Evolutionary conservation across 2,888 invertebrate species (phyloP).

Genomic region (Strigamia maritima): DNA sequence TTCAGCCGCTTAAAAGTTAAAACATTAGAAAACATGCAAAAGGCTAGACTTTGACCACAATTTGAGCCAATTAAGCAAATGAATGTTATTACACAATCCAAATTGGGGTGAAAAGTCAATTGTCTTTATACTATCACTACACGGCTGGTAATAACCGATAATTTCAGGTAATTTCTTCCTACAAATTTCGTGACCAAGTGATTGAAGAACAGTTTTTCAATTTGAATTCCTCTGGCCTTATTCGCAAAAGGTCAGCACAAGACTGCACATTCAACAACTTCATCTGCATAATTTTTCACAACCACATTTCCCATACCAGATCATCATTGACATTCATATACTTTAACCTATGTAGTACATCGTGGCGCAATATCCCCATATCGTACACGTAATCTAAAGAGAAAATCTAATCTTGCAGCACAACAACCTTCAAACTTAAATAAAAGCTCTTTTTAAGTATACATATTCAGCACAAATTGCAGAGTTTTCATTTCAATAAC

Average conservation of each 20-base stretch:
- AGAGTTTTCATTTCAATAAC: background rate
- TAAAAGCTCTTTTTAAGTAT: background rate
- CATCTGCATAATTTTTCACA: background rate
- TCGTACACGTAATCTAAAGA: background rate
- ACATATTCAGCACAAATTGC: background rate
- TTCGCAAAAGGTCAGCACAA: background rate
- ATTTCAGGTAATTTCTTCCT: background rate
- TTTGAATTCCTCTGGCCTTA: conserved; percentile 10
- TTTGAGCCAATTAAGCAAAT: background rate
- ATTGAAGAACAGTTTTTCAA: conserved; percentile 6
- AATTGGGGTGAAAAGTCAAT: conserved; percentile 1
- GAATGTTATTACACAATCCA: background rate
- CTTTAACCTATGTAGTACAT: background rate
- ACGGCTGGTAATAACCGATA: background rate
- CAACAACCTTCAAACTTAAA: background rate
- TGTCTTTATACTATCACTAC: background rate
- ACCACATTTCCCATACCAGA: background rate
- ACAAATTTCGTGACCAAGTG: conserved; percentile 2
- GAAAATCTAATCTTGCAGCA: background rate
- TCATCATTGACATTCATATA: background rate
- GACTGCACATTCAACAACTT: background rate
- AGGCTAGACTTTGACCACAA: background rate
- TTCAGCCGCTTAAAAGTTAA: too few species aligned
- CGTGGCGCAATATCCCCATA: background rate
- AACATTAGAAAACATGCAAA: too few species aligned